These are phyloP conservation scores for Halisarca cf. caerulea DNA, from an alignment of 37 sponge, comb jelly and placozoan genomes.

Conservation along the genomic window DNA sequence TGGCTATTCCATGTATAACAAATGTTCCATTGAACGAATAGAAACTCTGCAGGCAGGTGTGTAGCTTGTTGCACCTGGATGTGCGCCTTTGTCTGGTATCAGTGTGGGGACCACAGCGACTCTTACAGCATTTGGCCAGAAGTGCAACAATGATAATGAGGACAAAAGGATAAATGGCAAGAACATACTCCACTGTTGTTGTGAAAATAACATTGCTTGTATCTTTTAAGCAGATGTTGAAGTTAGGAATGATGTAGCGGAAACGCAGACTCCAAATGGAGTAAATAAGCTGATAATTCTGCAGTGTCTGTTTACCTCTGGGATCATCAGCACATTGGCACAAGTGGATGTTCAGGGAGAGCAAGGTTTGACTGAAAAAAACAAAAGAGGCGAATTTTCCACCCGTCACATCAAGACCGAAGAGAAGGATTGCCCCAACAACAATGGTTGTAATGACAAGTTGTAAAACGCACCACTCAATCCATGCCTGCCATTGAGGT, in stretches of 20 bases:
- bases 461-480: not conserved
- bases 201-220: conserved; percentile 11
- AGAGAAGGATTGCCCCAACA: not conserved
- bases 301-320: not conserved
- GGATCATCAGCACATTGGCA: not conserved
- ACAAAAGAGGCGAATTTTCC: not conserved
- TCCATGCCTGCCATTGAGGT: too few species aligned
- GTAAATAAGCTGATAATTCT: not conserved
- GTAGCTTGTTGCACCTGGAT: not conserved
- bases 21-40: not conserved
- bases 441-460: not conserved
- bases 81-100: not conserved
- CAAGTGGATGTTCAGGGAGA: not conserved
- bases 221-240: conserved; percentile 29
- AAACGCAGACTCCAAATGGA: conserved; percentile 6
- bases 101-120: not conserved
- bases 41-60: not conserved
- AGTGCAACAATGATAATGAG: not conserved
- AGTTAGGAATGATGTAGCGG: not conserved
- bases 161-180: conserved; percentile 51
- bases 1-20: not conserved
- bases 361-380: not conserved
- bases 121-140: not conserved
- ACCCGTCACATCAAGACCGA: not conserved
- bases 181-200: conserved; percentile 31